Conservation (phyloP, 1,140 invertebrate species). For the Chelonus insularis region DNA sequence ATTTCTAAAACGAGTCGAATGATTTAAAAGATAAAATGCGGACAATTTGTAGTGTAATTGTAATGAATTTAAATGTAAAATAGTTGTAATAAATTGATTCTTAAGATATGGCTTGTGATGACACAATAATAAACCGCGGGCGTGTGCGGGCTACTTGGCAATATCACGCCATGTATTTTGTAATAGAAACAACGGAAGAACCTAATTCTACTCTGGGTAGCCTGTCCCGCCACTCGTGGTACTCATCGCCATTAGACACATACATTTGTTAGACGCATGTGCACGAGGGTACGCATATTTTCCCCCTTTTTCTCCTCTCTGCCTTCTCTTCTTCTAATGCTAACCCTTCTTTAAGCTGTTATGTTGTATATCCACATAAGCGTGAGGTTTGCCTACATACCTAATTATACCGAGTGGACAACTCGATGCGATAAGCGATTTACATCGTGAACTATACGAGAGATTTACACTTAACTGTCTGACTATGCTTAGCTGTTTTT, state of each 20-base stretch:
- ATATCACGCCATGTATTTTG: constrained; percentile 59
- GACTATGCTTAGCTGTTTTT: constrained; percentile 17
- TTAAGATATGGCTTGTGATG: constrained; percentile 1
- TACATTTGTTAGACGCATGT: constrained; percentile 27
- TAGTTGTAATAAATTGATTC: too few species aligned
- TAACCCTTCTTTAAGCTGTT: constrained; percentile 1
- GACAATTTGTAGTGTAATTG: too few species aligned
- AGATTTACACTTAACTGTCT: constrained; percentile 48
- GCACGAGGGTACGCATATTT: constrained; percentile 6
- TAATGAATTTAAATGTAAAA: too few species aligned
- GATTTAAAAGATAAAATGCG: too few species aligned
- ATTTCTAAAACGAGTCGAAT: too few species aligned
- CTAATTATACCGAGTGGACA: constrained; percentile 51
- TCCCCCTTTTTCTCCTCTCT: background rate
- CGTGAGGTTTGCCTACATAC: constrained; percentile 32
- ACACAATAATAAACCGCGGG: constrained; percentile 24
- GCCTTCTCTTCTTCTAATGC: background rate
- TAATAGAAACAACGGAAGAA: constrained; percentile 63
- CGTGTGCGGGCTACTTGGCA: constrained; percentile 37
- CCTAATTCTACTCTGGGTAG: constrained; percentile 51
- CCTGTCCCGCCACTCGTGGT: constrained; percentile 17
- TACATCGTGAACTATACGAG: constrained; percentile 55
- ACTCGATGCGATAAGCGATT: constrained; percentile 59
- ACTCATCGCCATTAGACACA: constrained; percentile 33
- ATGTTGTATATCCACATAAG: constrained; percentile 8